These are phyloP conservation scores for Periophthalmus modestus DNA, from an alignment of 2,113 vertebrate species.

Conservation along the genomic window DNA sequence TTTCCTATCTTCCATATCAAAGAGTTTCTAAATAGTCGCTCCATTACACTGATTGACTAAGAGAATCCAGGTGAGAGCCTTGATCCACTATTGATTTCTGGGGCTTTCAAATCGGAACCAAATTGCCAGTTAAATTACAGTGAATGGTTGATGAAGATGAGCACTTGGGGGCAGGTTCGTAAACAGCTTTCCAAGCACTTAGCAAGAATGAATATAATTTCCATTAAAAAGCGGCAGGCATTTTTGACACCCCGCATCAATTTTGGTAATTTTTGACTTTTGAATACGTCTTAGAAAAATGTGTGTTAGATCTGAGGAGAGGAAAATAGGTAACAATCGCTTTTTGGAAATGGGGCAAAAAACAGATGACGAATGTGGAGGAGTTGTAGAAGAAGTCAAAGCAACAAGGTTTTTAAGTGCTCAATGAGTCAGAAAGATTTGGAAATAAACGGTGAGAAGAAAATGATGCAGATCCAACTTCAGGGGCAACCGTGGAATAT, in stretches of 20 bases:
- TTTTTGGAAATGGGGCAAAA: neutral
- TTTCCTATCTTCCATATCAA: conserved; percentile 26
- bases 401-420: conserved; percentile 26
- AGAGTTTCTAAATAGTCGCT: conserved; percentile 33
- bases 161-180: conserved; percentile 6
- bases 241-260: neutral
- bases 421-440: conserved; percentile 36
- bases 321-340: conserved; percentile 14
- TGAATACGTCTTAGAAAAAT: conserved; percentile 1
- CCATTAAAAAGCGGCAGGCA: neutral
- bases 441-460: conserved; percentile 35
- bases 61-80: conserved; percentile 50
- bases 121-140: conserved; percentile 44
- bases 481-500: conserved; percentile 35
- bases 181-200: conserved; percentile 8
- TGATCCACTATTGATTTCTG: conserved; percentile 39
- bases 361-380: neutral
- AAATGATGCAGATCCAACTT: conserved; percentile 50
- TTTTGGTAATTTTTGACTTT: neutral
- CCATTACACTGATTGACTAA: conserved; percentile 57
- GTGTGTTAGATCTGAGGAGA: neutral
- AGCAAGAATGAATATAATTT: conserved; percentile 22
- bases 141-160: conserved; percentile 42
- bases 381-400: conserved; percentile 21
- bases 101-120: conserved; percentile 37